Base-by-base conservation (phyloP, 2,888 invertebrate species). In the Fragum whitleyi region DNA sequence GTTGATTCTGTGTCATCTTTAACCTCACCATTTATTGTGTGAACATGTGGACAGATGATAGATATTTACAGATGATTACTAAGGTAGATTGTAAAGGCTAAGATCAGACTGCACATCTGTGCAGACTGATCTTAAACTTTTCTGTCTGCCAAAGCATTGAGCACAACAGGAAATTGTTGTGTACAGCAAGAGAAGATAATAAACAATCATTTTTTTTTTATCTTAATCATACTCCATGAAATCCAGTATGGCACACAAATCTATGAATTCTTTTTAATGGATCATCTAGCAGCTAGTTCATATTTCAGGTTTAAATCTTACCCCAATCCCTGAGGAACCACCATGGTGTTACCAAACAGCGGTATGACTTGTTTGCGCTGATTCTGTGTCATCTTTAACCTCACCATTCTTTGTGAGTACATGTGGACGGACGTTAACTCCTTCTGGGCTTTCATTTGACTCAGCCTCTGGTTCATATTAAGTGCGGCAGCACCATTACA, bases 331-430 rank as follows among this genome's bases (percentile, higher is more conserved):
- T 77, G 83, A 39, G 82, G 82, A 2, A 85, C 79, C 3, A 80
- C 82, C 11, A 79, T 65, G 26, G 82, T 83, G 1, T 69, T 71
- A 36, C 80, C 81, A 71, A 86, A 79, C 74, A 82, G 86, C 11
- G 90, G 90, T 19, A 87, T 85, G 36, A 67, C 72, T 57, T 89
- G 85, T 57, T 86, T 61, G 9, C 89, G 79, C 70, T 88, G 86
- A 77, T 88, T 88, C 76, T 90, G 90, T 61, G 87, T 87, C 69
- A 90, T 87, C 55, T 87, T 87, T 61, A 89, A 76, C 9, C 88
- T 76, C 62, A 90, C 88, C 86, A 90, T 86, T 21, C 87, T 76
- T 61, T 86, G 83, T 19, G 87, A 86, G 76, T 86, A 87, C 86
- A 86, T 87, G 59, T 87, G 87, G n/a, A 87, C 81, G 14, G 87